Evolutionary conservation across 2,888 invertebrate species (phyloP).

Genomic region (Meghimatium bilineatum): DNA sequence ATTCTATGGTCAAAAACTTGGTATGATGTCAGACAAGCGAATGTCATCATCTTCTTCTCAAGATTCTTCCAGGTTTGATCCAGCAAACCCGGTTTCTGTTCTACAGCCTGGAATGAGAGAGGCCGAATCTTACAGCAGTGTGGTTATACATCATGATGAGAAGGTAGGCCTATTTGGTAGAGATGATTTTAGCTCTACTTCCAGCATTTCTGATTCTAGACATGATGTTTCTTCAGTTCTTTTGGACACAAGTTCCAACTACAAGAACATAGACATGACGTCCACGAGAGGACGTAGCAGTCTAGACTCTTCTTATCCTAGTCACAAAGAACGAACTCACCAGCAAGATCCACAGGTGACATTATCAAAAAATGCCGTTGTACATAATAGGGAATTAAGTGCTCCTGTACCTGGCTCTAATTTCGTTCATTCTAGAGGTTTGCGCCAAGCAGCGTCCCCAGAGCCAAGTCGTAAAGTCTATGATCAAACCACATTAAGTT

Average conservation of each 20-base stretch:
- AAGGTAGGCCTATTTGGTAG: conserved; percentile 63
- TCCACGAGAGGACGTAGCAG: conserved; percentile 58
- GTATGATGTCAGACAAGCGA: conserved; percentile 49
- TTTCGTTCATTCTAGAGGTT: neutral
- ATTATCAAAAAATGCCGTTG: conserved; percentile 21
- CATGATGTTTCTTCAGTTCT: conserved; percentile 54
- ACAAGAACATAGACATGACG: conserved; percentile 35
- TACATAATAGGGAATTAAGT: conserved; percentile 45
- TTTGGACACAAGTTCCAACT: conserved; percentile 38
- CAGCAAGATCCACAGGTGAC: conserved; percentile 34
- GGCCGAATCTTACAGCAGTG: conserved; percentile 70
- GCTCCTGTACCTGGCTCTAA: conserved; percentile 18
- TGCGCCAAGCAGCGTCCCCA: neutral
- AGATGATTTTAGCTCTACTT: conserved; percentile 64
- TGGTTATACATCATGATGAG: conserved; percentile 68
- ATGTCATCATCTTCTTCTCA: conserved; percentile 55
- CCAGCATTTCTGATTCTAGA: conserved; percentile 57
- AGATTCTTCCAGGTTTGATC: conserved; percentile 47
- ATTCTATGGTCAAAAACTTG: conserved; percentile 61
- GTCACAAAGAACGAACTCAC: conserved; percentile 28
- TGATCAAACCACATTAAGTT: neutral
- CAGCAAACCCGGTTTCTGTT: neutral
- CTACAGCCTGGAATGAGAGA: conserved; percentile 63
- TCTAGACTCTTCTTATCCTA: conserved; percentile 57
- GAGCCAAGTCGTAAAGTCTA: neutral